A percentile compares a stretch with the other conserved stretches of the same genome.
Evolutionary conservation across 2,113 vertebrate genomes (phyloP).

Genomic region (Elephas maximus): DNA sequence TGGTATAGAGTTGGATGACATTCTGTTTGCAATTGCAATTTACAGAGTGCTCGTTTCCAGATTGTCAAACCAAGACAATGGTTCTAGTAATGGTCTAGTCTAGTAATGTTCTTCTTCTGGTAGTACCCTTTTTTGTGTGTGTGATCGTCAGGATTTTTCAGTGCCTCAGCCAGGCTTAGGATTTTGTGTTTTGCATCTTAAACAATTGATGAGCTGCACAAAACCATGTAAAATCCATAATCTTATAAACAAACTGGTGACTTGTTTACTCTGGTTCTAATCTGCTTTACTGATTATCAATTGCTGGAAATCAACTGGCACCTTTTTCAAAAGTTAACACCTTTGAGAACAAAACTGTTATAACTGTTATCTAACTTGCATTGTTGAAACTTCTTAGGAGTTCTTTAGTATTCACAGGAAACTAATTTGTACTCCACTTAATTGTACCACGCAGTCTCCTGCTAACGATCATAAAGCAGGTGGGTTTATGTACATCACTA

Average conservation of each 20-base stretch:
- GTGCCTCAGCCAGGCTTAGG: conserved; percentile 48
- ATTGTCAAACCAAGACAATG: not conserved
- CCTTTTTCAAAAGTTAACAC: conserved; percentile 56
- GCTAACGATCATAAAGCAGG: conserved; percentile 46
- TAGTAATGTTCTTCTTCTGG: conserved; percentile 31
- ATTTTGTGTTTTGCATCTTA: conserved; percentile 69
- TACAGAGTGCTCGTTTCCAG: conserved; percentile 60
- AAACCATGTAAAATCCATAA: conserved; percentile 20
- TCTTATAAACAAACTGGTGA: conserved; percentile 65
- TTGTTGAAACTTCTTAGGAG: conserved; percentile 70
- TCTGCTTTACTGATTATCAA: conserved; percentile 73
- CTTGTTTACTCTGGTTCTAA: conserved; percentile 68
- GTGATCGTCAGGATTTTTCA: conserved; percentile 45
- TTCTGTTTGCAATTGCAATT: conserved; percentile 6
- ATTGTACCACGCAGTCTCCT: conserved; percentile 75
- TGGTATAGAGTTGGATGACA: conserved; percentile 53
- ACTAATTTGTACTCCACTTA: conserved; percentile 50
- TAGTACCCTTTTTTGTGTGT: not conserved
- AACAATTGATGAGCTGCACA: conserved; percentile 60
- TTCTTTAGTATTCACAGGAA: conserved; percentile 78
- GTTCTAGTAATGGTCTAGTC: conserved; percentile 40
- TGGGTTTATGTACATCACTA: conserved; percentile 33
- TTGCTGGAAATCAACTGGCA: conserved; percentile 56
- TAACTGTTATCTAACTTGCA: conserved; percentile 65
- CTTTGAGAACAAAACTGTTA: conserved; percentile 55